Base-by-base conservation (phyloP, 1,140 invertebrate genomes). In the Tetragnatha versicolor region DNA sequence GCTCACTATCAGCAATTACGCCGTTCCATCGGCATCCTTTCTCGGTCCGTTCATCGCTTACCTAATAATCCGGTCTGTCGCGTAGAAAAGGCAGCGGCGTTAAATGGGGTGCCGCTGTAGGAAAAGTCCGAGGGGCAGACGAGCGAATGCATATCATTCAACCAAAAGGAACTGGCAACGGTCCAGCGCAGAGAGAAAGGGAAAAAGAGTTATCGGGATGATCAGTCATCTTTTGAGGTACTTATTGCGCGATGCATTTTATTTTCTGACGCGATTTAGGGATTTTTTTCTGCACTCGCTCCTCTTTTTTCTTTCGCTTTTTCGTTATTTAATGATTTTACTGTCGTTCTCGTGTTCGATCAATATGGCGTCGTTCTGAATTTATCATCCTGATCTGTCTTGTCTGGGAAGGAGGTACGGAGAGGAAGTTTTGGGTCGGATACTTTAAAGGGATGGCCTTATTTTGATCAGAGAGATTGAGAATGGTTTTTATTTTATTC, bases 151-250 rank as follows among this genome's bases (percentile, higher is more conserved):
- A 68, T 33, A 51, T 68, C 45, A 68, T 68, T 68, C 65, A 51
- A 68, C 29, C 47, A 35, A 68, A 68, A 68, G 42, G 25, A 47
- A 49, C 35, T 68, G 65, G 65, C 45, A 51, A 35, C 47, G 17
- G 5, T 68, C 65, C 65, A 68, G 29, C 27, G 31, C 14, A 2
- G 17, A 63, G 42, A 65, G 39, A 45, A 29, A 17, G 47, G 25
- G 29, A 68, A 47, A 51, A 68, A 68, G 65, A 68, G 65, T 68
- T 68, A 68, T 68, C 47, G 45, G 35, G 45, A 31, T 49, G n/a
- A 68, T 68, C n/a, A 49, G 17, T 68, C 45, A 51, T 68, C 45
- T 68, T 68, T 68, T 68, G 65, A 68, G 65, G 39, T 49, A 68
- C 65, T 68, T 68, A 68, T 68, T 68, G 65, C 39, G 29, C 29